Base-by-base conservation (phyloP, 2,113 vertebrate species). In the Poeciliopsis occidentalis region DNA sequence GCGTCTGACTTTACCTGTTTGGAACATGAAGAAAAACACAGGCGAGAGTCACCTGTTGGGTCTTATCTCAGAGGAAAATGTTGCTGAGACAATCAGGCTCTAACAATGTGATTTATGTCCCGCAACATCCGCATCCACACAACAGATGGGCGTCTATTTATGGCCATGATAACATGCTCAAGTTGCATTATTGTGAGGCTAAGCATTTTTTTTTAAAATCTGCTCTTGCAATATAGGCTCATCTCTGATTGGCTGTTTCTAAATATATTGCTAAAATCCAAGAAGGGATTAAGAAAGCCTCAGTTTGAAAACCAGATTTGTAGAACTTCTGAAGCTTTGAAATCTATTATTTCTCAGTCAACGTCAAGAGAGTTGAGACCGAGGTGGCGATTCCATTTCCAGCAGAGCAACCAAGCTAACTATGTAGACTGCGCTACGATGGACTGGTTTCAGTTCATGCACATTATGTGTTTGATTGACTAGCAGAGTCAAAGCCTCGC, bases 1-100 rank as follows among this genome's bases (percentile, higher is more conserved):
- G 76, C 22, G 54, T 70, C 73, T 37, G 78, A 81, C 69, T 83
- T 87, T 72, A 71, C 34, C 47, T 79, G 78, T 82, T 79, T 29
- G 27, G 67, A 85, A 76, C n/a, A 80, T 66, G 74, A 84, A 88
- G 75, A 84, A 67, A 76, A 64, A 81, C n/a, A 78, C 27, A 68
- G 57, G 30, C 29, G n/a, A 77, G 65, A 82, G 51, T 30, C 64
- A 85, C 78, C 75, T 85, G 71, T 82, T 64, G 70, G 75, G 10
- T 12, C 47, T 74, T 51, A 0, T 29, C 47, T 66, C 17, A 10
- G 64, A 19, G 27, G 65, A 31, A 74, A 72, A 71, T 83, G 69
- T 44, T 88, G 77, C 69, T 81, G 82, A 75, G 76, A 61, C 61
- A 77, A 63, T 74, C 57, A 57, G 76, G n/a, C 66, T 81, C 37